Conservation (phyloP, 2,113 vertebrate species). For the Epinephelus moara region DNA sequence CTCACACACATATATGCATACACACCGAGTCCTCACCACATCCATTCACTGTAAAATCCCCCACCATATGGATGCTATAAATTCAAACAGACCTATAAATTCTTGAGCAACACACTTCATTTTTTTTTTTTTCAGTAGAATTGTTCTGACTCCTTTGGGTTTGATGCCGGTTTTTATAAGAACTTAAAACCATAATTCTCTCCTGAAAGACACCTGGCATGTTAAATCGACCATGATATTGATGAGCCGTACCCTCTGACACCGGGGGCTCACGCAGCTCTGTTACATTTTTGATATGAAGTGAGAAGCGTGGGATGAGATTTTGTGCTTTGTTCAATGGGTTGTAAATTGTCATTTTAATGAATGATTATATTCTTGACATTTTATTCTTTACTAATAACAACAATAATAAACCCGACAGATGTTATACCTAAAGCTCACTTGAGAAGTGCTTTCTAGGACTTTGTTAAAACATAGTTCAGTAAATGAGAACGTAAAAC, state of each 20-base stretch:
- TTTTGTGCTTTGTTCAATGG: neutral
- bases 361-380: slow-evolving; percentile 10
- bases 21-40: slow-evolving; percentile 37
- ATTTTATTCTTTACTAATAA: slow-evolving; percentile 14
- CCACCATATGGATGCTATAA: slow-evolving; percentile 74
- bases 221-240: slow-evolving; percentile 43
- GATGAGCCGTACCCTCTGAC: slow-evolving; percentile 20
- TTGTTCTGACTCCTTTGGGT: slow-evolving; percentile 54
- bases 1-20: slow-evolving; percentile 27
- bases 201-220: slow-evolving; percentile 51
- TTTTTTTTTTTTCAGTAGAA: slow-evolving; percentile 42
- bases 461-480: neutral
- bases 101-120: slow-evolving; percentile 50
- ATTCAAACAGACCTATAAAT: slow-evolving; percentile 71
- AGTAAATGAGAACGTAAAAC: neutral
- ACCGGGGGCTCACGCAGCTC: slow-evolving; percentile 2
- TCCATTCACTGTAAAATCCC: slow-evolving; percentile 51
- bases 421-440: slow-evolving; percentile 4
- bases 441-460: neutral
- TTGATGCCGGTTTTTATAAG: slow-evolving; percentile 50
- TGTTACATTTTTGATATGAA: slow-evolving; percentile 27
- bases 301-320: neutral
- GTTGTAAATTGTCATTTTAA: slow-evolving; percentile 24
- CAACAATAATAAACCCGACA: neutral
- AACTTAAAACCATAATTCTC: slow-evolving; percentile 50